Percentiles rank a stretch among this genome's conserved stretches.
These are phyloP conservation scores for Carlito syrichta DNA, from an alignment of 2,113 vertebrate species.

Conservation along the genomic window DNA sequence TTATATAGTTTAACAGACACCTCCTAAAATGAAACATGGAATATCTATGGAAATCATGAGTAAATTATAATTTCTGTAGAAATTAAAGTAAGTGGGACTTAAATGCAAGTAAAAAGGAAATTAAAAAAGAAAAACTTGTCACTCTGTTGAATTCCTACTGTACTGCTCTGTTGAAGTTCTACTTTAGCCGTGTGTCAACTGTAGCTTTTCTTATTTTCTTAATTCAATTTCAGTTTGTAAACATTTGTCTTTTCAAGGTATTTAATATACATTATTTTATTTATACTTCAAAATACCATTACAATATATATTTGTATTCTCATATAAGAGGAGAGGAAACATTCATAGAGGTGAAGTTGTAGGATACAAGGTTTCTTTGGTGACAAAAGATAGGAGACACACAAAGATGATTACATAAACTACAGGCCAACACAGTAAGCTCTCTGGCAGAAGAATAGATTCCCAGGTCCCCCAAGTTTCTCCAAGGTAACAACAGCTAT, in stretches of 20 bases:
- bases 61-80: neutral
- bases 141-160: neutral
- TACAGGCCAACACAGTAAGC: neutral
- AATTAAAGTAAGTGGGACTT: neutral
- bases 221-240: neutral
- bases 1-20: neutral
- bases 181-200: neutral
- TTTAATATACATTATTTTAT: neutral
- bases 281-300: neutral
- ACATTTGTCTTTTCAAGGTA: neutral
- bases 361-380: neutral
- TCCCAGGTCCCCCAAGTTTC: neutral
- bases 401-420: neutral
- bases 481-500: neutral
- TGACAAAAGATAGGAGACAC: neutral
- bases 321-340: neutral
- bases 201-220: neutral
- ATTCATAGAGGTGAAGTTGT: neutral
- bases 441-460: neutral
- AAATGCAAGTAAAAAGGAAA: neutral
- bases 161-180: neutral
- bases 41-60: neutral
- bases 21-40: neutral
- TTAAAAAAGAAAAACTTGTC: neutral
- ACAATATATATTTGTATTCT: neutral